These are phyloP conservation scores for Holothuria leucospilota DNA, from an alignment of 53 echinoderm and acorn worm genomes.

Conservation along the genomic window DNA sequence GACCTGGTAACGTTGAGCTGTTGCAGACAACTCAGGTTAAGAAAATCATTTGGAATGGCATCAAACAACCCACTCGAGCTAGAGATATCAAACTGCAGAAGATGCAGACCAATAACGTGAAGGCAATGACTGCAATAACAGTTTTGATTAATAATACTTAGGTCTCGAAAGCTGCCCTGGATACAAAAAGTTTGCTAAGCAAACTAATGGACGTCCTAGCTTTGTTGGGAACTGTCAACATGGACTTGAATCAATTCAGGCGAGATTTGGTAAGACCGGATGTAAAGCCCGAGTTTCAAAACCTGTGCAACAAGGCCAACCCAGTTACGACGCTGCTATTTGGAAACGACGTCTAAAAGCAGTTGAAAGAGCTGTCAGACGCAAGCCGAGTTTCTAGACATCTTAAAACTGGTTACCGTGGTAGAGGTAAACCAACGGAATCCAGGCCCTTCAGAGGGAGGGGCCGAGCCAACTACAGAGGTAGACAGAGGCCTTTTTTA, in stretches of 20 bases:
- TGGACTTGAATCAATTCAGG: background rate
- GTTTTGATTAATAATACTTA: background rate
- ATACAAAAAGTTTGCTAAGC: background rate
- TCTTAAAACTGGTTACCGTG: no score
- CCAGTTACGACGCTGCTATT: background rate
- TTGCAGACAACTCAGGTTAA: background rate
- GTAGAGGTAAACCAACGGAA: no score
- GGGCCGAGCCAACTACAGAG: no score
- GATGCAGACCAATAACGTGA: background rate
- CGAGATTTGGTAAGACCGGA: background rate
- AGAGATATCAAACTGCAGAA: background rate
- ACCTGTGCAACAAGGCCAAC: background rate
- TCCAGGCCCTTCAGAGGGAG: no score
- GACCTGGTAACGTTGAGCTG: background rate
- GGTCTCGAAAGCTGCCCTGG: background rate
- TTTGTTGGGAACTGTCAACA: background rate
- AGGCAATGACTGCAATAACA: slow-evolving; percentile 1
- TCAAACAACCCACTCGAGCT: background rate
- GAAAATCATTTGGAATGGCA: background rate
- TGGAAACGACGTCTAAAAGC: background rate
- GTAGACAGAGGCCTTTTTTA: no score
- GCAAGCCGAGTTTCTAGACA: no score
- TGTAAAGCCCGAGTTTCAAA: background rate
- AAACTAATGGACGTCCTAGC: background rate
- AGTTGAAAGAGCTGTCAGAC: background rate